Evolutionary conservation across 2,797 vertebrate genomes (phyloP).

Genomic region (Rhynchonycteris naso): DNA sequence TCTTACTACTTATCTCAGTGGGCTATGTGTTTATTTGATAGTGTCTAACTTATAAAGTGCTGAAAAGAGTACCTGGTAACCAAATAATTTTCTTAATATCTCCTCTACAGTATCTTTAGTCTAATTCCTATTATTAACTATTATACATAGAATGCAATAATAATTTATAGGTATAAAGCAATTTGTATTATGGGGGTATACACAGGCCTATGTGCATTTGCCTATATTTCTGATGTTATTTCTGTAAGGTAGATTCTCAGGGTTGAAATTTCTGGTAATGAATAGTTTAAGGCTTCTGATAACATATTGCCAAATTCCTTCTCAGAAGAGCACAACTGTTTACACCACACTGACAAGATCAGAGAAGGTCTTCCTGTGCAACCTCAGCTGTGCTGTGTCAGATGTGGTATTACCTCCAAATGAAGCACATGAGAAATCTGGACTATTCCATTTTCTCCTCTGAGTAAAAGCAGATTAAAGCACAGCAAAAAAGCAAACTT

Average conservation of each 20-base stretch:
- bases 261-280: not conserved
- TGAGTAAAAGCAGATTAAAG: slow-evolving; percentile 25
- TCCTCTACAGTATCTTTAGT: not conserved
- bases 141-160: not conserved
- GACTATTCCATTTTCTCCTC: not conserved
- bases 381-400: not conserved
- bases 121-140: not conserved
- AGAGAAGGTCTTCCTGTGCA: not conserved
- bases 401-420: not conserved
- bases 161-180: not conserved
- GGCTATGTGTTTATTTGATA: not conserved
- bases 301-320: not conserved
- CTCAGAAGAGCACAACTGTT: not conserved
- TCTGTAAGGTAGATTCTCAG: not conserved
- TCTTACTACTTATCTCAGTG: not conserved
- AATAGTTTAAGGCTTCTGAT: not conserved
- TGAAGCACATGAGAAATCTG: not conserved
- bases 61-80: not conserved
- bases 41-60: not conserved
- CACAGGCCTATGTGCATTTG: not conserved
- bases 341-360: not conserved
- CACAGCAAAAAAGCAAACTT: slow-evolving; percentile 1
- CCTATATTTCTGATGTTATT: slow-evolving; percentile 12
- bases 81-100: slow-evolving; percentile 21
- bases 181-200: not conserved